These are phyloP conservation scores for Ramphastos sulfuratus DNA, from an alignment of 2,113 vertebrate species.

Conservation along the genomic window DNA sequence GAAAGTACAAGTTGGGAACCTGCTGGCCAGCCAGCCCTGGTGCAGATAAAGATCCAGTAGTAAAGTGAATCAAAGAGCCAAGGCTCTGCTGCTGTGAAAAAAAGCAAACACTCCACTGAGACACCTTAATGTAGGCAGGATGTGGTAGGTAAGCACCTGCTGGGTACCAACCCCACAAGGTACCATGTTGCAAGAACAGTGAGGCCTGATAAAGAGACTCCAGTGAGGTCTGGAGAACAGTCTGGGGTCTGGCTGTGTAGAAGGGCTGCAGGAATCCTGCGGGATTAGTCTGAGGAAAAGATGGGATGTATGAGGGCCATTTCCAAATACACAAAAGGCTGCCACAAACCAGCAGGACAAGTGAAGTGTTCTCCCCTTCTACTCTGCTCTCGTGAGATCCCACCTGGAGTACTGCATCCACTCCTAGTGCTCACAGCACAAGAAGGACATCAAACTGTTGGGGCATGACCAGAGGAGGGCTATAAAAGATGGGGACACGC, in stretches of 20 bases:
- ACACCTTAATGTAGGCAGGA: accelerated
- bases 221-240: background rate
- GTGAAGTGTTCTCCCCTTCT: too few species aligned
- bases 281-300: background rate
- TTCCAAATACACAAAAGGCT: background rate
- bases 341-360: too few species aligned
- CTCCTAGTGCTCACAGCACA: too few species aligned
- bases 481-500: too few species aligned
- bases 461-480: too few species aligned
- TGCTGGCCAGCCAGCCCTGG: background rate
- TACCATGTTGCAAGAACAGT: accelerated
- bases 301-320: accelerated
- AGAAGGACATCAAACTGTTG: too few species aligned
- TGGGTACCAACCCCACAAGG: accelerated
- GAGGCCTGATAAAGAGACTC: background rate
- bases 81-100: background rate
- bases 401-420: too few species aligned
- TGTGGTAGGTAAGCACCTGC: accelerated
- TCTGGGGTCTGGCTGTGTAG: background rate
- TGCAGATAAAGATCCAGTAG: background rate
- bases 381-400: too few species aligned
- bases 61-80: background rate
- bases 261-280: accelerated
- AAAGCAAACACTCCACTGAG: background rate
- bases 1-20: background rate